Evolutionary conservation across 2,797 vertebrate genomes (phyloP).

Genomic region (Gallinago solitaria): DNA sequence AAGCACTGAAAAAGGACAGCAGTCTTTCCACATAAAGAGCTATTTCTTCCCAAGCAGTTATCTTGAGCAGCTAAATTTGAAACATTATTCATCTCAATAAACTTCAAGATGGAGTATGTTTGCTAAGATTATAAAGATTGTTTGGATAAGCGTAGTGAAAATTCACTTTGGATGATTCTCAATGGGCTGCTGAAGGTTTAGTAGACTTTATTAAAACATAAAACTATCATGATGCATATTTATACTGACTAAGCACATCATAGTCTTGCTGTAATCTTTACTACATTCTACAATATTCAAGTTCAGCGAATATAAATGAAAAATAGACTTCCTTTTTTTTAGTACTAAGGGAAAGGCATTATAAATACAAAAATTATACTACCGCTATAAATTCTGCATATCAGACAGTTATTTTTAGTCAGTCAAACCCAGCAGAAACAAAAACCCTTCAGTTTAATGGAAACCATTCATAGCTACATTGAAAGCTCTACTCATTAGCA

Average conservation of each 20-base stretch:
- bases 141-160: slow-evolving; percentile 24
- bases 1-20: neutral
- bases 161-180: neutral
- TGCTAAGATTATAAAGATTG: slow-evolving; percentile 12
- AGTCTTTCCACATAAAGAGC: neutral
- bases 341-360: neutral
- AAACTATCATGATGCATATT: neutral
- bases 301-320: neutral
- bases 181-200: neutral
- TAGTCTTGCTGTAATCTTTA: slow-evolving; percentile 19
- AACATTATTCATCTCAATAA: slow-evolving; percentile 28
- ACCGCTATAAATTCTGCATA: neutral
- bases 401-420: neutral
- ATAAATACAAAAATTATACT: neutral
- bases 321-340: slow-evolving; percentile 9
- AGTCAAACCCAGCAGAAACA: neutral
- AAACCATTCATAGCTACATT: neutral
- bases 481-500: neutral
- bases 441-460: neutral
- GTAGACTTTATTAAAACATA: neutral
- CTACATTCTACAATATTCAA: neutral
- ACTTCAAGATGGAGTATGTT: neutral
- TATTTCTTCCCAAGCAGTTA: neutral
- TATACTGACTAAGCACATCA: slow-evolving; percentile 5
- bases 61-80: slow-evolving; percentile 10